Percentiles rank a stretch among this genome's conserved stretches.
phyloP scores from a whole-genome alignment of 2,888 invertebrate species.

The Hoplodrina ambigua region DNA sequence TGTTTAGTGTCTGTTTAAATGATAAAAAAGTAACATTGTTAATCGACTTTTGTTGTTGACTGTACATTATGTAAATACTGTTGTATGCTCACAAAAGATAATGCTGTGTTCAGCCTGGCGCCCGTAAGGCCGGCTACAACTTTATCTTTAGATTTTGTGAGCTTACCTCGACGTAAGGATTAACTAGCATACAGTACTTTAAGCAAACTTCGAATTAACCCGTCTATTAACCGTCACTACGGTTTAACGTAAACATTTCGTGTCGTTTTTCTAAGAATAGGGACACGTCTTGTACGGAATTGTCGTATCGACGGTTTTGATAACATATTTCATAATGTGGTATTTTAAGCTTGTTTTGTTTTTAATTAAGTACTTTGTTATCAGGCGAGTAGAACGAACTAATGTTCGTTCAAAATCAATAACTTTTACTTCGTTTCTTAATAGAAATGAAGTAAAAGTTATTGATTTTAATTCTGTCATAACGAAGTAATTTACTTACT shows the following conservation, averaged over 20 bases:
- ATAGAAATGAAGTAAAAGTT: too few relatives aligned
- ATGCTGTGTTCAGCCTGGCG: constrained; percentile 66
- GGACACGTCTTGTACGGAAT: constrained; percentile 16
- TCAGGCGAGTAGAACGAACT: neutral
- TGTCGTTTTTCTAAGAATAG: constrained; percentile 56
- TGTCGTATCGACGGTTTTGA: constrained; percentile 28
- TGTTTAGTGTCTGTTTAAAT: too few relatives aligned
- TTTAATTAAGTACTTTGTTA: too few relatives aligned
- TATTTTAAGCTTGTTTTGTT: constrained; percentile 11
- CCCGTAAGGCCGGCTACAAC: constrained; percentile 70
- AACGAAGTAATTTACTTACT: neutral
- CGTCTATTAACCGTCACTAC: constrained; percentile 62
- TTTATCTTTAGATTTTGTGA: constrained; percentile 77
- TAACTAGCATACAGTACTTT: constrained; percentile 70
- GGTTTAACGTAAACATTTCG: constrained; percentile 57
- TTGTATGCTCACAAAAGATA: constrained; percentile 63
- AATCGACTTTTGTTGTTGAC: too few relatives aligned
- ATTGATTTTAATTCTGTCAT: too few relatives aligned
- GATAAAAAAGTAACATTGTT: too few relatives aligned
- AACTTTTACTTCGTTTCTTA: too few relatives aligned
- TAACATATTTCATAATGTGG: constrained; percentile 1
- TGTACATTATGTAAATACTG: constrained; percentile 56
- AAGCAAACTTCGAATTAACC: constrained; percentile 72
- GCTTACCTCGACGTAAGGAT: constrained; percentile 79
- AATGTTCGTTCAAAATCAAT: too few relatives aligned